A percentile compares a stretch with the other conserved stretches of the same genome.
Evolutionary conservation across 2,888 invertebrate species (phyloP).

Genomic region (Nomada lathburiana): DNA sequence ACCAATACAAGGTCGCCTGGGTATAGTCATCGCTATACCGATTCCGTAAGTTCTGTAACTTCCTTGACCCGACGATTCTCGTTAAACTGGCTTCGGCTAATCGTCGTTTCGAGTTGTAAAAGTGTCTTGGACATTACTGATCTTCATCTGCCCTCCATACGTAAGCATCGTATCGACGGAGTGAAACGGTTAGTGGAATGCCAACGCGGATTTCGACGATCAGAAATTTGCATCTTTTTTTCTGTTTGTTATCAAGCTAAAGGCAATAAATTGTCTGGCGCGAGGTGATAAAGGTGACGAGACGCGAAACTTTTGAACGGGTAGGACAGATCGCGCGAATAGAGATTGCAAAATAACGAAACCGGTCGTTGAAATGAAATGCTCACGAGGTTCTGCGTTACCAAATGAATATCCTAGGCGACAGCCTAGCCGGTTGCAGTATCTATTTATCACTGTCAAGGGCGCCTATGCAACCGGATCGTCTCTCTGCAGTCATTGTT

Average conservation of each 20-base stretch:
- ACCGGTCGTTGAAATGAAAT: background rate
- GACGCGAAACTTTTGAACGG: background rate
- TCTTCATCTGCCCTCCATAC: background rate
- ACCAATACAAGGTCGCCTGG: constrained; percentile 1
- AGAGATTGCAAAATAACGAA: background rate
- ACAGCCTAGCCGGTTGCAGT: constrained; percentile 18
- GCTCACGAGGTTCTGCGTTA: background rate
- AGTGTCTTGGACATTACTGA: background rate
- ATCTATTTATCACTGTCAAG: constrained; percentile 70
- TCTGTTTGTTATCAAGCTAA: background rate
- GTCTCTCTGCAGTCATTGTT: constrained; percentile 68
- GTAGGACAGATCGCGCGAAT: background rate
- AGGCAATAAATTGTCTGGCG: background rate
- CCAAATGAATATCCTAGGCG: constrained; percentile 17
- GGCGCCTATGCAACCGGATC: constrained; percentile 68
- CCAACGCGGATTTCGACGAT: background rate
- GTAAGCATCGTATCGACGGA: background rate
- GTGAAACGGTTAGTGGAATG: background rate
- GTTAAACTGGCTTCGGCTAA: background rate
- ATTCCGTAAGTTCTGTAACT: constrained; percentile 23
- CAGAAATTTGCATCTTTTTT: background rate
- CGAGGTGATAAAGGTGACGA: background rate
- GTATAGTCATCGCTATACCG: background rate
- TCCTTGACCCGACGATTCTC: constrained; percentile 48
- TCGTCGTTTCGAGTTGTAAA: constrained; percentile 4